Percentiles rank a stretch among this genome's conserved stretches.
phyloP scores from a whole-genome alignment of 2,797 vertebrate species.

The Helicolenus hilgendorfi region DNA sequence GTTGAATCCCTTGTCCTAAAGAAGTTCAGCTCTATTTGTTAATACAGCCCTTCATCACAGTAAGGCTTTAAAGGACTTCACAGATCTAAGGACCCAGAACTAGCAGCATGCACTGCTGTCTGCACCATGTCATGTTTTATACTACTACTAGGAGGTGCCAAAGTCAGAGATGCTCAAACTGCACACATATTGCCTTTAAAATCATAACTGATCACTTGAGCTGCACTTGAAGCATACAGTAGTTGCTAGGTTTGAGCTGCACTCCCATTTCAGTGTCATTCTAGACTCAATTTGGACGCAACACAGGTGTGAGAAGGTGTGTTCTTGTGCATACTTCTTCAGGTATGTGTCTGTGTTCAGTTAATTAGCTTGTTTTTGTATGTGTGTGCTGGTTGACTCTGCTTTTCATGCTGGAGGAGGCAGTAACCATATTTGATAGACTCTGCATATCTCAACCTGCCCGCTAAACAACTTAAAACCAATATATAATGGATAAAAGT shows the following conservation, averaged over 20 bases:
- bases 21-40: not conserved
- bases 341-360: not conserved
- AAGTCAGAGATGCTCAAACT: not conserved
- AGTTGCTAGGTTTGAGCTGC: not conserved
- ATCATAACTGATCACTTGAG: not conserved
- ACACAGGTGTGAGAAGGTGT: not conserved
- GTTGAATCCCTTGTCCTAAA: not conserved
- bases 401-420: not conserved
- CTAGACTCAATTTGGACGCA: not conserved
- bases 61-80: not conserved
- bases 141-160: too few species aligned
- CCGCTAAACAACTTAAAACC: not conserved
- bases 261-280: not conserved
- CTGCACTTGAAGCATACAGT: not conserved
- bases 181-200: not conserved
- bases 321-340: not conserved
- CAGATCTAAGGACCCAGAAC: too few species aligned
- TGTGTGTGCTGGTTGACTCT: not conserved
- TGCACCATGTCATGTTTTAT: too few species aligned
- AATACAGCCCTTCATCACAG: not conserved
- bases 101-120: too few species aligned
- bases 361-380: not conserved
- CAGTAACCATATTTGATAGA: not conserved
- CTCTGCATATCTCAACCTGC: not conserved
- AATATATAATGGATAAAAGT: not conserved